Evolutionary conservation across 1,140 invertebrate species (phyloP).

Genomic region (Ptiloglossa arizonensis): DNA sequence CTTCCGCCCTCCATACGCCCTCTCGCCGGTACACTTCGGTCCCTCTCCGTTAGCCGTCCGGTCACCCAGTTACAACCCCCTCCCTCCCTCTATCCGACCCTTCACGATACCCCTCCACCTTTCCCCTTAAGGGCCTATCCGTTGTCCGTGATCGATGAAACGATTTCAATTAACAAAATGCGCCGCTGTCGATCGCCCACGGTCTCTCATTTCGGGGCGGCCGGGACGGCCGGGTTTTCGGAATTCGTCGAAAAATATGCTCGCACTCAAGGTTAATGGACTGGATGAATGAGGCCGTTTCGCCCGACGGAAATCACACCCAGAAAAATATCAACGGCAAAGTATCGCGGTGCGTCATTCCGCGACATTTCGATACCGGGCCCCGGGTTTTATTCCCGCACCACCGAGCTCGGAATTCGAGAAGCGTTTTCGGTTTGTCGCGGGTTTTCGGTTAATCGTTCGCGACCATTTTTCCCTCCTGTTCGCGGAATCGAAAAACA

Average conservation of each 20-base stretch:
- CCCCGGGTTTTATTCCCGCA: not conserved
- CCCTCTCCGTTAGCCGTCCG: not conserved
- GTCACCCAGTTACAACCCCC: slow-evolving; percentile 12
- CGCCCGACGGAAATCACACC: slow-evolving; percentile 52
- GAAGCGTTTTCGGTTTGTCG: not conserved
- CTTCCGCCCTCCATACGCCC: not conserved
- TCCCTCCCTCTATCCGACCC: not conserved
- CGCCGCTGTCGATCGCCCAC: slow-evolving; percentile 49
- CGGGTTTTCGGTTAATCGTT: not conserved
- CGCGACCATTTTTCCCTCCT: not conserved
- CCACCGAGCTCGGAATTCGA: not conserved
- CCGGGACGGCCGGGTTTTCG: slow-evolving; percentile 44
- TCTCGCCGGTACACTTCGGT: not conserved
- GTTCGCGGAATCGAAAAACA: not conserved
- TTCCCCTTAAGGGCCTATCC: slow-evolving; percentile 38
- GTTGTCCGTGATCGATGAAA: slow-evolving; percentile 69
- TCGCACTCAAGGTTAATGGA: slow-evolving; percentile 67
- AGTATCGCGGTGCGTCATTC: slow-evolving; percentile 53
- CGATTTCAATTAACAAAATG: slow-evolving; percentile 75
- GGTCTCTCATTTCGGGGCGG: slow-evolving; percentile 62
- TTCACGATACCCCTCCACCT: too few species aligned
- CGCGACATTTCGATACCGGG: slow-evolving; percentile 26
- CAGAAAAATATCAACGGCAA: slow-evolving; percentile 56
- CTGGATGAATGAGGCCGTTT: slow-evolving; percentile 61
- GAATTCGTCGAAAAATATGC: slow-evolving; percentile 67